phyloP scores from a whole-genome alignment of 2,797 vertebrate genomes.

The Xenopus petersii region DNA sequence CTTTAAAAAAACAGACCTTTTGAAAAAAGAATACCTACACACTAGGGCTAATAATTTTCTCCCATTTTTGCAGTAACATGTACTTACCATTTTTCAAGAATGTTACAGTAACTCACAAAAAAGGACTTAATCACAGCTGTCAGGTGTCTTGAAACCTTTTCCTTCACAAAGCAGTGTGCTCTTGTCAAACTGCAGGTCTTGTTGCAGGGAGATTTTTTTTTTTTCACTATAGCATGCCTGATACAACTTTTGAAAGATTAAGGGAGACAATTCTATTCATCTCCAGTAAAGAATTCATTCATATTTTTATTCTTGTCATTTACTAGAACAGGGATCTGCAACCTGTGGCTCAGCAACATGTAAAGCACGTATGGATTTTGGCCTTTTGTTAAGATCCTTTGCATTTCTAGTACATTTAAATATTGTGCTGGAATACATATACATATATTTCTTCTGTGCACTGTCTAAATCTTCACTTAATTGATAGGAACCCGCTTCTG shows the following conservation, averaged over 20 bases:
- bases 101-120: neutral
- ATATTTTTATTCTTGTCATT: neutral
- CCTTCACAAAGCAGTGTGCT: conserved; percentile 18
- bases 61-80: conserved; percentile 17
- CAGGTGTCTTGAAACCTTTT: conserved; percentile 22
- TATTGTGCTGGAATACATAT: no score
- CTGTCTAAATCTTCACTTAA: no score
- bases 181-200: conserved; percentile 45
- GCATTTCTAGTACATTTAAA: no score
- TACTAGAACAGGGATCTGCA: neutral
- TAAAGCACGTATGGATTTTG: no score
- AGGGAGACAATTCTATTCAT: conserved; percentile 50
- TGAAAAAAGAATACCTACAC: no score
- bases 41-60: conserved; percentile 1
- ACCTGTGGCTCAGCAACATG: neutral
- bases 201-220: conserved; percentile 39
- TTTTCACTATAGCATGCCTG: conserved; percentile 52
- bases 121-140: conserved; percentile 3
- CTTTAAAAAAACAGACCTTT: no score
- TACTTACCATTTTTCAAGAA: conserved; percentile 20
- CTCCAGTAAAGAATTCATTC: conserved; percentile 11
- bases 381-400: no score
- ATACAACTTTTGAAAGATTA: conserved; percentile 56
- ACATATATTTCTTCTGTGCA: no score
- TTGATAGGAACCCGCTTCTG: no score